A percentile compares a stretch with the other conserved stretches of the same genome.
phyloP scores from a whole-genome alignment of 2,888 invertebrate genomes.

The Laothoe populi region DNA sequence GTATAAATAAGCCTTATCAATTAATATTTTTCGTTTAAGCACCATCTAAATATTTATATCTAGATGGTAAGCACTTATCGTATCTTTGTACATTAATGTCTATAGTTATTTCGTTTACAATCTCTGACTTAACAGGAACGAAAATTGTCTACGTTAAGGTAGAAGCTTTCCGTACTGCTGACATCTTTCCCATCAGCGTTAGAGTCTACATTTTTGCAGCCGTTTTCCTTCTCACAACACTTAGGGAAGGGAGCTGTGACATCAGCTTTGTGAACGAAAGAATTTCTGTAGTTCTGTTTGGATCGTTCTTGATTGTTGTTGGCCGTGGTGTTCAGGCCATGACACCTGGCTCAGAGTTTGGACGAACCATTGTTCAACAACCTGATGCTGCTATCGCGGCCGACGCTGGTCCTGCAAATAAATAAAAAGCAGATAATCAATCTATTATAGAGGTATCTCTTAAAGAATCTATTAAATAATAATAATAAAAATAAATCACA shows the following conservation, averaged over 20 bases:
- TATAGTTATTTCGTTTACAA: no score
- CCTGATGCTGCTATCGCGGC: conserved; percentile 75
- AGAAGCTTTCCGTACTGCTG: conserved; percentile 69
- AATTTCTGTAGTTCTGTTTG: conserved; percentile 70
- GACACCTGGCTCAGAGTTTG: conserved; percentile 74
- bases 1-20: no score
- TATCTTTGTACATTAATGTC: neutral
- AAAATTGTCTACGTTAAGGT: conserved; percentile 57
- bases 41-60: no score
- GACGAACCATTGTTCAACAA: conserved; percentile 76
- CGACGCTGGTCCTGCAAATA: conserved; percentile 67
- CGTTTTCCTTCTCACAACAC: conserved; percentile 72
- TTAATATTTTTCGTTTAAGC: no score
- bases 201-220: conserved; percentile 50
- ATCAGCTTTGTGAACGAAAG: conserved; percentile 57
- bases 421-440: neutral
- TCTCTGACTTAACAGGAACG: conserved; percentile 38
- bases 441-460: no score
- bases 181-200: conserved; percentile 49
- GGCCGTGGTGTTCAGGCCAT: conserved; percentile 55
- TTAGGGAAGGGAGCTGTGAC: conserved; percentile 69
- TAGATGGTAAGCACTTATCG: neutral
- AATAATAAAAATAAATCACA: no score
- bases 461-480: no score
- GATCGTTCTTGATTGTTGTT: conserved; percentile 66